A percentile compares a stretch with the other conserved stretches of the same genome.
Evolutionary conservation across 2,888 invertebrate species (phyloP).

Genomic region (Nymphalis polychloros): DNA sequence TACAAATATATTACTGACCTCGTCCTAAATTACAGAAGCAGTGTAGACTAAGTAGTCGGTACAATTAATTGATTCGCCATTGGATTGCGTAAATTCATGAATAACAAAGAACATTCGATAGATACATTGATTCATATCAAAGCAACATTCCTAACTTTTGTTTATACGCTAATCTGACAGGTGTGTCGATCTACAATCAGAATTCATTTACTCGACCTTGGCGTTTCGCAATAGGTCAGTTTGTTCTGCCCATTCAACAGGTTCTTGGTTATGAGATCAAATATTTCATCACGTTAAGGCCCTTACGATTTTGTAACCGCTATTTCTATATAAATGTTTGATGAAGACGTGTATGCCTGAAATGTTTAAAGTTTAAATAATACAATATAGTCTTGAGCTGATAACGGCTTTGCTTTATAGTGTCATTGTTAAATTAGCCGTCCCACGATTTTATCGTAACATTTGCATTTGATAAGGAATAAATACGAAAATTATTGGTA

Average conservation of each 20-base stretch:
- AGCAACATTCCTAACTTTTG: slow-evolving; percentile 40
- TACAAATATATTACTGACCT: neutral
- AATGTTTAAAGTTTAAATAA: too few species aligned
- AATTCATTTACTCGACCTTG: slow-evolving; percentile 37
- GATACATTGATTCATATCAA: slow-evolving; percentile 48
- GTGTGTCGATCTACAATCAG: slow-evolving; percentile 29
- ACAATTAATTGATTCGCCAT: slow-evolving; percentile 22
- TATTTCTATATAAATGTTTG: neutral
- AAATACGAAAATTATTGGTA: too few species aligned
- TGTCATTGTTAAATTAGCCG: too few species aligned
- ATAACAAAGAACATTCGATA: slow-evolving; percentile 49
- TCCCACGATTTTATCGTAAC: too few species aligned
- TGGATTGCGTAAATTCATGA: slow-evolving; percentile 45
- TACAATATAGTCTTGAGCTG: too few species aligned
- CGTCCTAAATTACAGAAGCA: slow-evolving; percentile 4
- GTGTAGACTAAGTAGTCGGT: slow-evolving; percentile 2
- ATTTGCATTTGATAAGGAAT: too few species aligned
- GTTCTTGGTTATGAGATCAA: slow-evolving; percentile 22
- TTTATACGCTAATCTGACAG: slow-evolving; percentile 33
- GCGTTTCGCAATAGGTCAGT: slow-evolving; percentile 39
- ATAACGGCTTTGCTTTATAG: too few species aligned
- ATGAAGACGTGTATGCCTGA: neutral
- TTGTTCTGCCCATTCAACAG: slow-evolving; percentile 20
- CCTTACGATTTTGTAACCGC: slow-evolving; percentile 4
- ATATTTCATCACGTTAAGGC: slow-evolving; percentile 13